Evolutionary conservation across 2,113 vertebrate species (phyloP).

Genomic region (Dipodomys merriami): DNA sequence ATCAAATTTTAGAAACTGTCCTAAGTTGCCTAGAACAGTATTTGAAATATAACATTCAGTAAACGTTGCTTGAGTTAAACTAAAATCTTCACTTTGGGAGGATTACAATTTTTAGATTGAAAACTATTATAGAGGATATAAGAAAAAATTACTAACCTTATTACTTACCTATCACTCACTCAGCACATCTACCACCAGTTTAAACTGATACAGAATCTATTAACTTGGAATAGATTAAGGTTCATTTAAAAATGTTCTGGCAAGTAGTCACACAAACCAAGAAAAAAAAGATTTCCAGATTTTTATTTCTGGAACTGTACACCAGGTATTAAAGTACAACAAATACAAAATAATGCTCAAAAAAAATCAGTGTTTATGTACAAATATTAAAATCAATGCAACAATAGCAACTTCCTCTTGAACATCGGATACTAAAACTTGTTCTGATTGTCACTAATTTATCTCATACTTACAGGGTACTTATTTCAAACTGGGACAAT

Average conservation of each 20-base stretch:
- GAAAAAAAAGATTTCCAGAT: conserved; percentile 94
- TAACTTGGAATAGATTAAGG: conserved; percentile 10
- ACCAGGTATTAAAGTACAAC: conserved; percentile 99
- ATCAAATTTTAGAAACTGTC: neutral
- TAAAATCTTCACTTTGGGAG: neutral
- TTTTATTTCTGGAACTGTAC: conserved; percentile 99
- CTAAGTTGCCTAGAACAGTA: neutral
- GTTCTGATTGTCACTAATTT: conserved; percentile 98
- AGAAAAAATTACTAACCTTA: neutral
- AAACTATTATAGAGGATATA: conserved; percentile 13
- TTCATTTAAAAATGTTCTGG: conserved; percentile 6
- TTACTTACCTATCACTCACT: neutral
- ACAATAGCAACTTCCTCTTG: conserved; percentile 95
- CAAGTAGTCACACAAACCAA: conserved; percentile 80
- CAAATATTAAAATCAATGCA: conserved; percentile 97
- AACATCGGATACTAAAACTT: conserved; percentile 94
- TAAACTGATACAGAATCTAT: conserved; percentile 14
- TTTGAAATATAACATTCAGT: neutral
- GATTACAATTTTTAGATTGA: neutral
- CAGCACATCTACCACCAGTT: conserved; percentile 13
- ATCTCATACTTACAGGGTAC: conserved; percentile 83
- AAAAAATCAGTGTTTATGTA: conserved; percentile 98
- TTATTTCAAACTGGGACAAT: conserved; percentile 81
- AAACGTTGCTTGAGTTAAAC: conserved; percentile 48
- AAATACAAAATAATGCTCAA: conserved; percentile 99